A percentile compares a stretch with the other conserved stretches of the same genome.
phyloP scores from a whole-genome alignment of 2,113 vertebrate genomes.

The Bufo bufo region DNA sequence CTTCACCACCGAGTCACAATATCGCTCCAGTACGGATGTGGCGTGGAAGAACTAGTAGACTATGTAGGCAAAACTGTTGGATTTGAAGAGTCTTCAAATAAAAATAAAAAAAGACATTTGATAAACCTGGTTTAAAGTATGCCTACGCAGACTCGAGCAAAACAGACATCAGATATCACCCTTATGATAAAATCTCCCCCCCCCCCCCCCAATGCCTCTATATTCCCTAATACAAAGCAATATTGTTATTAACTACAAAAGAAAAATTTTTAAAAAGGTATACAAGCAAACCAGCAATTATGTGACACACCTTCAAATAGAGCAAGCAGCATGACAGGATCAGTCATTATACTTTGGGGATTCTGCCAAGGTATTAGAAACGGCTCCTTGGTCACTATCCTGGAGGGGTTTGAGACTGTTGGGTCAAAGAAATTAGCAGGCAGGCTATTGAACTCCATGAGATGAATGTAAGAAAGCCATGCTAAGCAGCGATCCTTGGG shows the following conservation, averaged over 20 bases:
- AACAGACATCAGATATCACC: no score
- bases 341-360: constrained; percentile 76
- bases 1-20: no score
- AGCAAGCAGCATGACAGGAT: constrained; percentile 77
- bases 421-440: constrained; percentile 85
- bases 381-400: constrained; percentile 81
- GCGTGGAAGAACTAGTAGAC: no score
- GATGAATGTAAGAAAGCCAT: constrained; percentile 92
- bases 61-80: no score
- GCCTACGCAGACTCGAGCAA: no score
- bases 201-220: no score
- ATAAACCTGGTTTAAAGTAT: no score
- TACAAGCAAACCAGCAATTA: constrained; percentile 10
- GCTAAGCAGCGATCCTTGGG: constrained; percentile 81
- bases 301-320: constrained; percentile 83
- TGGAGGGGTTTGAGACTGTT: constrained; percentile 79
- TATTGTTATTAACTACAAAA: neutral
- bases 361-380: constrained; percentile 89
- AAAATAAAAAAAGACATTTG: no score
- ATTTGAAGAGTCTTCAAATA: no score
- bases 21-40: no score
- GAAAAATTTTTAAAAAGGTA: constrained; percentile 55
- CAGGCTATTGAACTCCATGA: constrained; percentile 85
- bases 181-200: no score
- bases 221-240: neutral